Percentiles rank a stretch among this genome's conserved stretches.
Evolutionary conservation across 2,888 invertebrate species (phyloP).

Genomic region (Agrotis clavis): DNA sequence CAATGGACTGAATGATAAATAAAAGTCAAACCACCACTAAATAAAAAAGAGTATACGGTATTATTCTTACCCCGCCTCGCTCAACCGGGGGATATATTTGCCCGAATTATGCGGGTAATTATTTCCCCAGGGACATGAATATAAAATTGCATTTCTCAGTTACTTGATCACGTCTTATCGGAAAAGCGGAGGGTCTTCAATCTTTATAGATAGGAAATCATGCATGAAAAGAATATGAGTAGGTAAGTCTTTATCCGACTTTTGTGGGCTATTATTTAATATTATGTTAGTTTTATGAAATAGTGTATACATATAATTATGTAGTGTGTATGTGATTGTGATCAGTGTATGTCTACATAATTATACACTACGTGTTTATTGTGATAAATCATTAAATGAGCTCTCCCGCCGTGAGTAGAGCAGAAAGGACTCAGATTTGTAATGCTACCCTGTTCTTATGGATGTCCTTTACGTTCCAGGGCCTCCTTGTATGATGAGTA

Average conservation of each 20-base stretch:
- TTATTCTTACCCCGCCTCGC: constrained; percentile 13
- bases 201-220: constrained; percentile 47
- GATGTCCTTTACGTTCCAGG: no score
- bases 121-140: constrained; percentile 57
- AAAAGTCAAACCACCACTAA: not conserved
- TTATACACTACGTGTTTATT: no score
- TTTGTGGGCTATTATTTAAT: constrained; percentile 5
- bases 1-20: not conserved
- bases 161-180: constrained; percentile 48
- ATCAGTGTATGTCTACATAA: no score
- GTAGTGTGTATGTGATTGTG: not conserved
- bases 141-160: constrained; percentile 60
- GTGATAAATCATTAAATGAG: no score
- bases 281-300: not conserved
- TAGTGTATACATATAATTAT: not conserved
- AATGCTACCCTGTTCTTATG: no score
- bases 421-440: no score
- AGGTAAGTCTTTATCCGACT: constrained; percentile 28
- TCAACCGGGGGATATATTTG: constrained; percentile 24
- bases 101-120: constrained; percentile 54
- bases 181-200: constrained; percentile 37
- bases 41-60: not conserved
- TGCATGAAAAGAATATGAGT: constrained; percentile 43
- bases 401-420: no score
- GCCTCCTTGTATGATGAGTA: no score